Percentiles rank a stretch among this genome's conserved stretches.
Evolutionary conservation across 2,888 invertebrate genomes (phyloP).

Genomic region (Philhelius pedissequus): DNA sequence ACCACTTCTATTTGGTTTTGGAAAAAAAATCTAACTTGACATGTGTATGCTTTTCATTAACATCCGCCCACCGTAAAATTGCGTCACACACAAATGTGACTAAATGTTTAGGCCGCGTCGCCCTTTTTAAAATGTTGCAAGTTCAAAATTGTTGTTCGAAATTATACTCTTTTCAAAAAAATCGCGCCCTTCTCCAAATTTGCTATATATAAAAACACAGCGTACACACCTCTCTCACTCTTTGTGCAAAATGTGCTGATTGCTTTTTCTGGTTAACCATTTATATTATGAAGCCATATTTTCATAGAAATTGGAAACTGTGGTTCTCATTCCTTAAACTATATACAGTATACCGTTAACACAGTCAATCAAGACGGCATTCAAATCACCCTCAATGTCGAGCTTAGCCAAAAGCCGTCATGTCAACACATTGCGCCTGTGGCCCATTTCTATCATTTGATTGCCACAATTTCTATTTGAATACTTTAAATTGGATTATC

Average conservation of each 20-base stretch:
- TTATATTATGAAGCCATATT: constrained; percentile 48
- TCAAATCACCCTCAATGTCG: constrained; percentile 52
- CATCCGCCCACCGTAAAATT: constrained; percentile 72
- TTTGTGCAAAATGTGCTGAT: constrained; percentile 37
- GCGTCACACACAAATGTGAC: constrained; percentile 63
- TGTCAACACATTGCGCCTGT: constrained; percentile 46
- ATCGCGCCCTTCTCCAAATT: not conserved
- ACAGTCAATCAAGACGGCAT: constrained; percentile 62
- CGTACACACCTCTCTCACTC: not conserved
- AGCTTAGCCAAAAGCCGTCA: constrained; percentile 8
- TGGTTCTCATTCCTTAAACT: constrained; percentile 1
- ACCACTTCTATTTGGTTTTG: not conserved
- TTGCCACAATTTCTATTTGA: constrained; percentile 77
- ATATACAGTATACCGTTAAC: not conserved
- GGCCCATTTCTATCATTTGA: constrained; percentile 59
- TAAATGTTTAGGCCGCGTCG: constrained; percentile 38
- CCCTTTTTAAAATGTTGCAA: constrained; percentile 12
- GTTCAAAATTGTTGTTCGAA: constrained; percentile 28
- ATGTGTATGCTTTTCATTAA: constrained; percentile 79
- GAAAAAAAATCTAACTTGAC: constrained; percentile 77
- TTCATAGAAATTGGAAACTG: constrained; percentile 60
- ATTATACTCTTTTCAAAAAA: constrained; percentile 20
- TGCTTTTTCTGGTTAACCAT: constrained; percentile 67
- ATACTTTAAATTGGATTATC: constrained; percentile 79
- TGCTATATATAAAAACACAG: not conserved